Conservation (phyloP, 2,888 invertebrate genomes). For the Chaetogeoica ovagalla region DNA sequence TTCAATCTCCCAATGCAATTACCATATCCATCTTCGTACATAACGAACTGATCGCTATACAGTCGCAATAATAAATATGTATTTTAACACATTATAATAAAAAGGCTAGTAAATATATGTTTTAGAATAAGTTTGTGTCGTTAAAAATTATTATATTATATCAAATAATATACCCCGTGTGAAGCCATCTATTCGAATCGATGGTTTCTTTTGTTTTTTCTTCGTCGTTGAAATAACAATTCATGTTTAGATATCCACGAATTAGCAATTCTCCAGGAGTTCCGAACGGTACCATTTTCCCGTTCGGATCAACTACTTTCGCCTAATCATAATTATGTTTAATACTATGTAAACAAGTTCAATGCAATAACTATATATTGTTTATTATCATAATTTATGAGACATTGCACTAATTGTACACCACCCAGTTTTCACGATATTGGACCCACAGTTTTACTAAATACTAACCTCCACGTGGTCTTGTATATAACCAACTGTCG, state of each 20-base stretch:
- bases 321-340: too few relatives aligned
- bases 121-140: not conserved
- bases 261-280: constrained; percentile 74
- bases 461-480: constrained; percentile 63
- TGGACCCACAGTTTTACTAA: not conserved
- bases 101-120: too few relatives aligned
- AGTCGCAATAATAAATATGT: too few relatives aligned
- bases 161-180: constrained; percentile 68
- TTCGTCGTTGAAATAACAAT: constrained; percentile 78
- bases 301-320: constrained; percentile 67
- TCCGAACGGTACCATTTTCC: constrained; percentile 70
- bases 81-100: too few relatives aligned
- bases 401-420: too few relatives aligned
- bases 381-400: too few relatives aligned
- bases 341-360: not conserved
- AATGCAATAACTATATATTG: too few relatives aligned
- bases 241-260: constrained; percentile 77
- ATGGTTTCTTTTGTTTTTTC: constrained; percentile 73
- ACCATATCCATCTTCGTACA: constrained; percentile 62
- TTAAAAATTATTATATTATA: not conserved
- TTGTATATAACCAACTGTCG: constrained; percentile 63
- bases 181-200: constrained; percentile 75
- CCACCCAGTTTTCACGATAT: too few relatives aligned
- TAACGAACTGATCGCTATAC: constrained; percentile 71
- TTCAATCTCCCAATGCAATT: constrained; percentile 56